Evolutionary conservation across 35 echinoderm and acorn worm species (phyloP).

Genomic region (Nesometra sesokonis): DNA sequence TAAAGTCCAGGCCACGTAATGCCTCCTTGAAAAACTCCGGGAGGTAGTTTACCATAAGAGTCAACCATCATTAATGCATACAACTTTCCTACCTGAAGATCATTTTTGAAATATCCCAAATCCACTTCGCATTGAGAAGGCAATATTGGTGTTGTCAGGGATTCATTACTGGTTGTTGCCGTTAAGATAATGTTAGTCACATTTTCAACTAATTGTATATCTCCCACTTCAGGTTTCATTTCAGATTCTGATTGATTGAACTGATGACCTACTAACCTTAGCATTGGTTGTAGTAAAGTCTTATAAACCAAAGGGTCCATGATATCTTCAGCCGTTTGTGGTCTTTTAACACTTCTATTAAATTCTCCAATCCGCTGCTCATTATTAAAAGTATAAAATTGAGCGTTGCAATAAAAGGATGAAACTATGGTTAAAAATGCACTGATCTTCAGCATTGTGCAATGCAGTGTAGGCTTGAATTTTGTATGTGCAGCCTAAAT

Average conservation of each 20-base stretch:
- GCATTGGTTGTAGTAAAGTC: not conserved
- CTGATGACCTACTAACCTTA: not conserved
- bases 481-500: too few species aligned
- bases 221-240: not conserved
- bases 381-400: not conserved
- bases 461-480: too few species aligned
- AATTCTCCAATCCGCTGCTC: not conserved
- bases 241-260: not conserved
- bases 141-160: not conserved
- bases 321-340: not conserved
- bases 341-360: not conserved
- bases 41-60: not conserved
- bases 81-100: not conserved
- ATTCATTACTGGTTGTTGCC: not conserved
- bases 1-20: not conserved
- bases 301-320: not conserved
- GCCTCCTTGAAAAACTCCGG: not conserved
- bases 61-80: not conserved
- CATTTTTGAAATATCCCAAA: not conserved
- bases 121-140: not conserved
- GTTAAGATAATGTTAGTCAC: not conserved
- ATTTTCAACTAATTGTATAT: not conserved
- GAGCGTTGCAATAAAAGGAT: not conserved
- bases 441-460: too few species aligned
- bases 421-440: not conserved